A percentile compares a stretch with the other conserved stretches of the same genome.
These are phyloP conservation scores for Porites rus DNA, from an alignment of 92 coral and sea anemone genomes.

Conservation along the genomic window DNA sequence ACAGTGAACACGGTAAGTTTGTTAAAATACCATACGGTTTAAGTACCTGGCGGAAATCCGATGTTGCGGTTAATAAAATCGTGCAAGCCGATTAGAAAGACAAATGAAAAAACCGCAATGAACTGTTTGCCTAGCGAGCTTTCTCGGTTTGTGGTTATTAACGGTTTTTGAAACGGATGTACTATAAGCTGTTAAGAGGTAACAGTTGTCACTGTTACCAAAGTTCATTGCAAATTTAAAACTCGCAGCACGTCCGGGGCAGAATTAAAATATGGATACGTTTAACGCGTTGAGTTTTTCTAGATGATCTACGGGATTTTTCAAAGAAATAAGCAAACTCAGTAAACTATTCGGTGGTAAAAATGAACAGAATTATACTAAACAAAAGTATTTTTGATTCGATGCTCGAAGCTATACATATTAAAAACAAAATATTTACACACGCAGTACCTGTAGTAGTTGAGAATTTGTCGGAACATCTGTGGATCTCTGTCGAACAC, in stretches of 20 bases:
- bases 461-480: conserved; percentile 80
- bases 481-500: conserved; percentile 87
- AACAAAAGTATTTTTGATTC: not conserved
- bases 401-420: not conserved
- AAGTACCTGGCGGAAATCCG: not conserved
- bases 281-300: not conserved
- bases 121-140: too few relatives aligned
- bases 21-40: not conserved
- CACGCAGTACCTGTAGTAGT: conserved; percentile 68
- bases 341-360: not conserved
- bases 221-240: not conserved
- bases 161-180: not conserved
- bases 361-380: not conserved
- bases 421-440: not conserved
- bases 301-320: not conserved
- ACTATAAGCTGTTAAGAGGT: not conserved
- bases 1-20: too few relatives aligned
- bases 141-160: conserved; percentile 7
- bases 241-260: not conserved
- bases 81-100: not conserved
- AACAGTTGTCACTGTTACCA: not conserved
- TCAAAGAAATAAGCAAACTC: too few relatives aligned
- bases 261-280: not conserved
- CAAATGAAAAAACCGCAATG: not conserved
- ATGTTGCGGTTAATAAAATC: conserved; percentile 6